phyloP scores from a whole-genome alignment of 2,888 invertebrate genomes.

The Philonicus albiceps region DNA sequence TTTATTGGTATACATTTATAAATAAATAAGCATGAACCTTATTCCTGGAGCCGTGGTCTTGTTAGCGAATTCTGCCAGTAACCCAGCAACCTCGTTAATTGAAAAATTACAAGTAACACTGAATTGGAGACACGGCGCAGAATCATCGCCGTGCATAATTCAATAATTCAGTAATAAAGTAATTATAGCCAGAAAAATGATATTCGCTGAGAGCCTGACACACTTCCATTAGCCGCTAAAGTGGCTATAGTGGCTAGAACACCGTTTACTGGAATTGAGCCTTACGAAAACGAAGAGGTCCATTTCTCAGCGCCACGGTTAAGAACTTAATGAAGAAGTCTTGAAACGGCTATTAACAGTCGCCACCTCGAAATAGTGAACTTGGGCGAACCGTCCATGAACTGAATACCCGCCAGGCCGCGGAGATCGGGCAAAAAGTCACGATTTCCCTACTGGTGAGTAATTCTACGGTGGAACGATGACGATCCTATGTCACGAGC shows the following conservation, averaged over 20 bases:
- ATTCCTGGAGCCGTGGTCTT: background rate
- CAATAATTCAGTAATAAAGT: conserved; percentile 6
- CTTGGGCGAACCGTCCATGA: background rate
- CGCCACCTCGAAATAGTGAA: background rate
- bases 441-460: background rate
- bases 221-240: background rate
- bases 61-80: background rate
- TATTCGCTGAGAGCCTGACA: conserved; percentile 7
- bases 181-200: conserved; percentile 2
- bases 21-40: background rate
- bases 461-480: background rate
- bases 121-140: background rate
- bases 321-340: background rate
- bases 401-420: background rate
- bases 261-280: background rate
- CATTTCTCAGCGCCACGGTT: background rate
- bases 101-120: background rate
- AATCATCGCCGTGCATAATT: background rate
- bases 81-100: background rate
- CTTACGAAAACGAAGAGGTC: background rate
- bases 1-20: background rate
- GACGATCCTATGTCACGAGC: background rate
- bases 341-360: background rate
- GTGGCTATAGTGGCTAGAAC: background rate
- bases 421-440: background rate